Conservation (phyloP, 2,888 invertebrate genomes). For the Unio delphinus region DNA sequence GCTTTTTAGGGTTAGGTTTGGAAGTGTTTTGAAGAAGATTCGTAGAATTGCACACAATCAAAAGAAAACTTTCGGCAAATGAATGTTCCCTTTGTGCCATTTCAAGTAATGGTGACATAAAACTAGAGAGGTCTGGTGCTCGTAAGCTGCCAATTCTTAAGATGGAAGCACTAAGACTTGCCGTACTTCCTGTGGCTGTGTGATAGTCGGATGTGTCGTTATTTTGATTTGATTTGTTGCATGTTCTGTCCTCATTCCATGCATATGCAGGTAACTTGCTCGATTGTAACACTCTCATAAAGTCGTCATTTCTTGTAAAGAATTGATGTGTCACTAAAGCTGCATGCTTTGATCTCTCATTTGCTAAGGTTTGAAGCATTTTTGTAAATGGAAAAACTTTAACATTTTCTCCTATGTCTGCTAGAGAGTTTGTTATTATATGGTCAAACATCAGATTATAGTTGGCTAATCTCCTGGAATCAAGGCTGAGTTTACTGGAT, state of each 20-base stretch:
- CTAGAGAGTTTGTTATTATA: constrained; percentile 29
- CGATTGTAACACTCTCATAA: constrained; percentile 52
- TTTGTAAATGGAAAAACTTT: constrained; percentile 62
- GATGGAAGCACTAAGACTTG: constrained; percentile 60
- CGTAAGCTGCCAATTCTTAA: constrained; percentile 55
- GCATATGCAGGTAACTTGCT: constrained; percentile 52
- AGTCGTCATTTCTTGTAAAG: constrained; percentile 63
- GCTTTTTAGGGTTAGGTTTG: constrained; percentile 26
- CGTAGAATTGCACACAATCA: constrained; percentile 68
- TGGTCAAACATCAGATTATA: constrained; percentile 19
- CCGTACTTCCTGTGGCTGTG: constrained; percentile 55
- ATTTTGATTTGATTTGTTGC: constrained; percentile 28
- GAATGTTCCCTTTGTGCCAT: constrained; percentile 63
- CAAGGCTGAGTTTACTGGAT: constrained; percentile 1
- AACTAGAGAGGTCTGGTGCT: constrained; percentile 64
- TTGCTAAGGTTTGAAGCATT: constrained; percentile 63
- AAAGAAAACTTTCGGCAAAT: constrained; percentile 66
- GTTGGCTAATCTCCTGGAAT: neutral
- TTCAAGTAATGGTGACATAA: constrained; percentile 62
- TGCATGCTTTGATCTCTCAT: constrained; percentile 66
- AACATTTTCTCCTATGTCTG: constrained; percentile 45
- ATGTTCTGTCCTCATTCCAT: constrained; percentile 53
- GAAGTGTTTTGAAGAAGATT: constrained; percentile 62
- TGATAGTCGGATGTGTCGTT: constrained; percentile 61
- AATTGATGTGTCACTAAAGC: constrained; percentile 65